Evolutionary conservation across 2,888 invertebrate genomes (phyloP), one percentile per base, ranked within the genome.

Genomic region (Aphodius granarius): DNA sequence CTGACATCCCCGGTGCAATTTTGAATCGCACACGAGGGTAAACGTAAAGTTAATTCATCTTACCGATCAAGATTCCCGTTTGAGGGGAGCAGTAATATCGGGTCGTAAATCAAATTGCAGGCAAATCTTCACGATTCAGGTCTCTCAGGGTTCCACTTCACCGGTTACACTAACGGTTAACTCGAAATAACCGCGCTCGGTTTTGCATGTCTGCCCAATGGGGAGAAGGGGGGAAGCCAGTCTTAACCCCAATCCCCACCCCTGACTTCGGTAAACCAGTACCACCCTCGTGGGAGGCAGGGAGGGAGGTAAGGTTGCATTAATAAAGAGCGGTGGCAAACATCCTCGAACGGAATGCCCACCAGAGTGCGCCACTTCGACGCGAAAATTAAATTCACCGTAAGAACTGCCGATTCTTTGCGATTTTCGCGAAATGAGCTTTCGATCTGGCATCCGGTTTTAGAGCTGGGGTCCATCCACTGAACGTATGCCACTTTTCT

Each of bases 361-460:
- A 71, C 65, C 71, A 72, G 75, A 75, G 72, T 78, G 20, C 19
- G 17, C 75, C 76, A 78, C 75, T 78, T 78, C 78, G 74, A 75
- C 72, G 77, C 68, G 68, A 68, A 68, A 76, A 78, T 79, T 79
- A 79, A 79, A 79, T 79, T 79, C 77, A 75, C 79, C 78, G 76
- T 77, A 78, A 79, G 77, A 79, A 76, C 78, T 79, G 75, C 77
- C 79, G 78, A 79, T 79, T 78, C 74, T 77, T 79, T 73, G 76
- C 79, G 78, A 79, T 79, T 78, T 73, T 74, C 74, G 71, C 76
- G 77, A 77, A 79, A 79, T 78, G 79, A 78, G 79, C 76, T 79
- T 79, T 79, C 79, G 79, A 79, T 78, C 79, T 68, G n/a, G n/a
- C 21, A 65, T 21, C 68, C 68, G 13, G 21, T 5, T 22, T 22